Evolutionary conservation across 2,797 vertebrate genomes (phyloP).

Genomic region (Lutjanus campechanus): DNA sequence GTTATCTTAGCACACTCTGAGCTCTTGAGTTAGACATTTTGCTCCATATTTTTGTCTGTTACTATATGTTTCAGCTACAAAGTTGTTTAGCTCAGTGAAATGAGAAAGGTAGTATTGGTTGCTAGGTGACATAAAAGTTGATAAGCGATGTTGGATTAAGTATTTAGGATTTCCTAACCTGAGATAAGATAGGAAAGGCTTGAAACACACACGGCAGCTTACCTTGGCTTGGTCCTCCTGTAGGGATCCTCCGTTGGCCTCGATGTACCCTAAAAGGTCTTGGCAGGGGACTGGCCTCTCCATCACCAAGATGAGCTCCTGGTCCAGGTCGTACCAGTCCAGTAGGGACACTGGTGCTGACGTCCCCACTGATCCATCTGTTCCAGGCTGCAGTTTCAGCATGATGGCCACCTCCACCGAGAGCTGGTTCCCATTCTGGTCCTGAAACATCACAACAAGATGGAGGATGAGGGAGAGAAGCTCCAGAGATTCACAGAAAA

Average conservation of each 20-base stretch:
- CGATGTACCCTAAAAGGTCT: not conserved
- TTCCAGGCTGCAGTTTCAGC: not conserved
- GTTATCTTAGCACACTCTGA: too few relatives aligned
- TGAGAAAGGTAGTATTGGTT: too few relatives aligned
- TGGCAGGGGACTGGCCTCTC: constrained; percentile 34
- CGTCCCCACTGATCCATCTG: not conserved
- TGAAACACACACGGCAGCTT: not conserved
- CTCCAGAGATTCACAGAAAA: not conserved
- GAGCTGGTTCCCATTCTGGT: not conserved
- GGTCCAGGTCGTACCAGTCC: not conserved
- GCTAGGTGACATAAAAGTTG: too few relatives aligned
- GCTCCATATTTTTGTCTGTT: too few relatives aligned
- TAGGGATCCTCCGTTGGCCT: not conserved
- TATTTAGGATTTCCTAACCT: too few relatives aligned
- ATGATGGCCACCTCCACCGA: constrained; percentile 7
- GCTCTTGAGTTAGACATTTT: too few relatives aligned
- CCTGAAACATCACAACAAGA: constrained; percentile 13
- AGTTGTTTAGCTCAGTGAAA: too few relatives aligned
- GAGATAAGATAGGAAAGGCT: too few relatives aligned
- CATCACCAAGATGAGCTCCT: constrained; percentile 34
- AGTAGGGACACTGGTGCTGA: not conserved
- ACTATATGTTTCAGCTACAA: too few relatives aligned
- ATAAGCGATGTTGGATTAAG: too few relatives aligned
- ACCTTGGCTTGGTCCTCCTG: constrained; percentile 13
- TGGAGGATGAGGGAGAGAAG: not conserved